Base-by-base conservation (phyloP, 1,140 invertebrate genomes). In the Grapholita molesta region DNA sequence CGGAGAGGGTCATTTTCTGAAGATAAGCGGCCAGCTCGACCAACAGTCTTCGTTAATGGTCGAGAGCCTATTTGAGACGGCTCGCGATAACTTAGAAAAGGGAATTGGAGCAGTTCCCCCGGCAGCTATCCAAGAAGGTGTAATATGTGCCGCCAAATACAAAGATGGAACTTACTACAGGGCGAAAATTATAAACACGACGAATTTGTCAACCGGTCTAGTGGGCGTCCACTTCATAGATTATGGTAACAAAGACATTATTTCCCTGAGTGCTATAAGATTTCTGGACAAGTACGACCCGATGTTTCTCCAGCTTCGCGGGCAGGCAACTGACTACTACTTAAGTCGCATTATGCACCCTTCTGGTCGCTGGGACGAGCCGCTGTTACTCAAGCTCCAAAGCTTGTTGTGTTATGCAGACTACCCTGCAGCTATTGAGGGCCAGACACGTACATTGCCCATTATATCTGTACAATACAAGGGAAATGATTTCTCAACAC, bases 161-260 rank as follows among this genome's bases (percentile, higher is more conserved):
- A 93, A 93, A 83, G 94, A 95, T 82, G 93, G 93, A 25, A 90
- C 86, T 6, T 95, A 94, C 84, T 95, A 94, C 74, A 89, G 95
- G 74, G 94, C 94, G 2, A 93, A 92, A 84, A 90, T 95, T 64
- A 88, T 87, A 48, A 93, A 85, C 66, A 83, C 86, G 3, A 82
- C 83, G 7, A 84, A 91, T 70, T 66, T 92, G 12, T 70, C 84
- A 2, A 91, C 92, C 64, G 90, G 92, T 15, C 81, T 90, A 53
- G 90, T 95, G 15, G 83, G 93, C 70, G 93, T 96, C 3, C 93
- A 94, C 38, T 95, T 96, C 67, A 91, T 96, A 4, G 96, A 96
- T 84, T 96, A 94, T 80, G 96, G 96, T 67, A 95, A 95, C 70
- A 89, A 88, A 64, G 94, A 94, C 70, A 77, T 92, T n/a, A 85